Evolutionary conservation across 2,113 vertebrate species (phyloP).

Genomic region (rat (Rattus norvegicus)): GRCr8 NC_086024.1:78246001-78246500

Average conservation of each 20-base stretch:
- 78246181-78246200: neutral
- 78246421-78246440: neutral
- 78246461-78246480: neutral
- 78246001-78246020: slow-evolving; percentile 33
- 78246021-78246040: neutral
- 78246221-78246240: neutral
- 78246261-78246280: neutral
- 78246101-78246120: slow-evolving; percentile 8
- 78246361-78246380: neutral
- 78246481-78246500: neutral
- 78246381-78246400: neutral
- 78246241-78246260: neutral
- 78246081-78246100: slow-evolving; percentile 55
- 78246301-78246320: neutral
- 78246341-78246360: neutral
- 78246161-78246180: neutral
- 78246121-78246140: neutral
- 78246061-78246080: slow-evolving; percentile 23
- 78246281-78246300: slow-evolving; percentile 1
- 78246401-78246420: neutral
- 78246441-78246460: neutral
- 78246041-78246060: slow-evolving; percentile 32
- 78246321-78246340: neutral
- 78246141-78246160: neutral
- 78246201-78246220: neutral